Evolutionary conservation across 2,113 vertebrate genomes (phyloP), one percentile per base, ranked within the genome.

Genomic region (Calypte anna): DNA sequence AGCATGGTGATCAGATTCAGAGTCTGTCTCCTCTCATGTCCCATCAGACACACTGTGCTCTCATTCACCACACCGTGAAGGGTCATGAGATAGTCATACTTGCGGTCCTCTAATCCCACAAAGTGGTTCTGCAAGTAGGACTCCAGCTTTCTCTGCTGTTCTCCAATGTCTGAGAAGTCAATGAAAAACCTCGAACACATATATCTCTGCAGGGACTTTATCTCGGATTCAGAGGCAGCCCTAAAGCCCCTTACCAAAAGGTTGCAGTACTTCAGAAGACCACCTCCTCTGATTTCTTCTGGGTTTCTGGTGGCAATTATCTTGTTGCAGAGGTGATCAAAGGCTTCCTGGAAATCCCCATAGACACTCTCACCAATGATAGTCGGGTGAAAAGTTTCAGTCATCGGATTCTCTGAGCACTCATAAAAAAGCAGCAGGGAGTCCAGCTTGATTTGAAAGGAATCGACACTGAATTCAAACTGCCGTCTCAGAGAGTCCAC

Each of bases 101-200:
- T 99, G 98, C 99, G 99, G 97, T 99, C 99, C 98, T 99, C 99
- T 97, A 99, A 98, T 86, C 99, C 99, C 97, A 99, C 98, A 94
- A 99, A 99, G 98, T 99, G 99, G 98, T 99, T 99, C 96, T 99
- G 99, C 96, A 99, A 98, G 98, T 99, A 99, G 87, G 99, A 99
- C 98, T 99, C 99, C 98, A 99, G 98, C 98, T 99, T 99, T 84
- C 99, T 98, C 96, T 99, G 99, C 98, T 99, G 99, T 89, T 99
- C 99, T 33, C 98, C 98, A 62, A 99, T 99, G 96, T 99, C 99
- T 36, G 99, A 98, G 98, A 99, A 99, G 98, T 99, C 99, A 90
- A 99, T 99, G 97, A 99, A 99, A 98, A 99, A 99, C 91, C 99
- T 98, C 1, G 99, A 99, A 94, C 99, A 99, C 99, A 99, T 99